Evolutionary conservation across 1,140 invertebrate species (phyloP).

Genomic region (Drosophila paulistorum): DNA sequence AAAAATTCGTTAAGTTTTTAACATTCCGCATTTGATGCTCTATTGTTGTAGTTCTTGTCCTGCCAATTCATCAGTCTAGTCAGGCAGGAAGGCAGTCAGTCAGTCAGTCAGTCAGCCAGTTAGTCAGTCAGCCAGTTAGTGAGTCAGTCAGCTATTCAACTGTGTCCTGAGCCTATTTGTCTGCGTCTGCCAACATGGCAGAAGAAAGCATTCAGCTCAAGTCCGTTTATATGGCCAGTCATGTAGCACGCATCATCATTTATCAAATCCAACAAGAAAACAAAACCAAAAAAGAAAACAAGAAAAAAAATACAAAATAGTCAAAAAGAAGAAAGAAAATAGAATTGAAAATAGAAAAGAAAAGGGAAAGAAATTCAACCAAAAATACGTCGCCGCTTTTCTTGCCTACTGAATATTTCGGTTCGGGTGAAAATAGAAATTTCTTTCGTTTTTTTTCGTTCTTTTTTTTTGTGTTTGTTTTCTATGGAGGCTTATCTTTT

Average conservation of each 20-base stretch:
- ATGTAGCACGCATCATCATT: slow-evolving; percentile 77
- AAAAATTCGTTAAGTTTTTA: slow-evolving; percentile 28
- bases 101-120: slow-evolving; percentile 22
- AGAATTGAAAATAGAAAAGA: slow-evolving; percentile 10
- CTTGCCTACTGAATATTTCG: slow-evolving; percentile 23
- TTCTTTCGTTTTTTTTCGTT: background rate
- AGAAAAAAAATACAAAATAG: slow-evolving; percentile 21
- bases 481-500: slow-evolving; percentile 22
- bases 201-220: background rate
- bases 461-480: background rate
- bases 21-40: background rate
- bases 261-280: slow-evolving; percentile 66
- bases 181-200: slow-evolving; percentile 24
- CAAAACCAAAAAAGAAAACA: background rate
- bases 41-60: background rate
- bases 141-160: slow-evolving; percentile 16
- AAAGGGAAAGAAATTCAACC: slow-evolving; percentile 7
- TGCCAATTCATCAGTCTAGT: slow-evolving; percentile 24
- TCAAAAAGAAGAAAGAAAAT: slow-evolving; percentile 19
- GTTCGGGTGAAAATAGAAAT: no score
- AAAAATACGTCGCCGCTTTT: slow-evolving; percentile 52
- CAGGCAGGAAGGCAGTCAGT: slow-evolving; percentile 30
- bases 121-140: slow-evolving; percentile 14
- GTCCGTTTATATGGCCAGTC: slow-evolving; percentile 64
- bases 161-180: slow-evolving; percentile 35